phyloP scores from a whole-genome alignment of 2,797 vertebrate species.

The Pangasius macronema region DNA sequence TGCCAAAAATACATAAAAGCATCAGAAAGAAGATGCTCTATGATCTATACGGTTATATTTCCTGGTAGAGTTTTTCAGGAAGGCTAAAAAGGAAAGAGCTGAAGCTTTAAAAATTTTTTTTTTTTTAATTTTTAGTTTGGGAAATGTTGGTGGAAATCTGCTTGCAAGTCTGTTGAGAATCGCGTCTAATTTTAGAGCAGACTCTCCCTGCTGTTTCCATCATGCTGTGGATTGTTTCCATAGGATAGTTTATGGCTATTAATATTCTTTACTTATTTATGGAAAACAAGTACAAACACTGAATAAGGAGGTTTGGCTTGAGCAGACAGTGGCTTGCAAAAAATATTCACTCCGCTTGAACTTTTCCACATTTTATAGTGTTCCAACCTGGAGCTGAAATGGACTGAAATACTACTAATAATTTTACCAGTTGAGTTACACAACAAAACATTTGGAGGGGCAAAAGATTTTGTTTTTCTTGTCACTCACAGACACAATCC shows the following conservation, averaged over 20 bases:
- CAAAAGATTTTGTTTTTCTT: background rate
- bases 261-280: conserved; percentile 29
- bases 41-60: background rate
- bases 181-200: conserved; percentile 31
- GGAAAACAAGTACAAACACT: background rate
- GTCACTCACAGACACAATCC: background rate
- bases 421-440: background rate
- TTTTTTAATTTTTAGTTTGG: too few relatives aligned
- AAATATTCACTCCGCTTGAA: background rate
- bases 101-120: too few relatives aligned
- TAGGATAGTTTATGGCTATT: conserved; percentile 23
- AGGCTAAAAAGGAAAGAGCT: background rate
- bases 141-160: conserved; percentile 21
- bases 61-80: background rate
- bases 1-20: conserved; percentile 11
- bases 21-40: background rate
- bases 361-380: background rate
- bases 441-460: background rate
- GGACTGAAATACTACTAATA: background rate
- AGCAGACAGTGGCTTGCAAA: background rate
- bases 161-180: background rate
- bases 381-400: background rate
- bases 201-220: conserved; percentile 20
- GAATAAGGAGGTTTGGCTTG: background rate
- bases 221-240: conserved; percentile 3